Percentiles rank a stretch among this genome's conserved stretches.
phyloP scores from a whole-genome alignment of 2,797 vertebrate genomes.

The Poeciliopsis paucimaculata region DNA sequence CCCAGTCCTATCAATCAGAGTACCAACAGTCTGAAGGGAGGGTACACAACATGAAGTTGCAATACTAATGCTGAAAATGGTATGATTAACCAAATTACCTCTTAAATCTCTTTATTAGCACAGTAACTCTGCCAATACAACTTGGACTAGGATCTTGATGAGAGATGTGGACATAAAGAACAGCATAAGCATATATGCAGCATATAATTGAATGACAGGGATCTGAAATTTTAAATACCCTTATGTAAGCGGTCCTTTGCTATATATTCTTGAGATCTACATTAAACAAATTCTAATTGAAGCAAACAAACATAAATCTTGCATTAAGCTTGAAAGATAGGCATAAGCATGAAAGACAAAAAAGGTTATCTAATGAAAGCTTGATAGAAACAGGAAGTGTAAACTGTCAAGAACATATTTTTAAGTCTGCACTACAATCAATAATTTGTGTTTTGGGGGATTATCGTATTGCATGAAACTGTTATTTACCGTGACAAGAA shows the following conservation, averaged over 20 bases:
- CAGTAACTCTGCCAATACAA: neutral
- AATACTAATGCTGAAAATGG: neutral
- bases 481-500: neutral
- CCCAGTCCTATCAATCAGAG: neutral
- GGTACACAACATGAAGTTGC: neutral
- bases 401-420: neutral
- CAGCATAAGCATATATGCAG: too few relatives aligned
- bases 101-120: neutral
- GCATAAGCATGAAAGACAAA: neutral
- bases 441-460: neutral
- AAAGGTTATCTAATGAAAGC: neutral
- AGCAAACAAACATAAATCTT: neutral
- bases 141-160: neutral
- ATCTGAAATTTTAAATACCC: neutral
- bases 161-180: neutral
- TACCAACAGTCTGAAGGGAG: neutral
- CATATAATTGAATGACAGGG: neutral
- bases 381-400: neutral
- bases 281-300: neutral
- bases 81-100: neutral
- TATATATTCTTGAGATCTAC: neutral
- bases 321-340: slow-evolving; percentile 1
- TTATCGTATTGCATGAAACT: neutral
- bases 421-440: neutral
- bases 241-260: neutral